Conservation (phyloP, 2,888 invertebrate genomes). For the Andricus curvator region DNA sequence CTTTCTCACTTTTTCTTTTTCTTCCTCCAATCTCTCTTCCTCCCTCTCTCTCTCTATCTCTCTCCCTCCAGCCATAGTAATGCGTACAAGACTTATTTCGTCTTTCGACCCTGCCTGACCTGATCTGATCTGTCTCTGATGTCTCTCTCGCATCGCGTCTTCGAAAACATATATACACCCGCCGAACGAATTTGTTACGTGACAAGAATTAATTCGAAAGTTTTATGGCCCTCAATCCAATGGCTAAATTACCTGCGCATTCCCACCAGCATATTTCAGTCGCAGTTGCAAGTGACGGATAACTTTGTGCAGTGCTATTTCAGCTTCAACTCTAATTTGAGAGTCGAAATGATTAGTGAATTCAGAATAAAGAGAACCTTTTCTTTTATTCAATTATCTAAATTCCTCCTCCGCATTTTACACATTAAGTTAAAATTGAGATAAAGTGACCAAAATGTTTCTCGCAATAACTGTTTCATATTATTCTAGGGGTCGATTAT, state of each 20-base stretch:
- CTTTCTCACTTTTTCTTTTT: constrained; percentile 28
- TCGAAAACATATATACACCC: constrained; percentile 30
- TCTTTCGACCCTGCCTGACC: constrained; percentile 12
- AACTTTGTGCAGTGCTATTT: constrained; percentile 6
- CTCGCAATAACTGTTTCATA: too few species aligned
- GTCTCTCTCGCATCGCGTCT: constrained; percentile 32
- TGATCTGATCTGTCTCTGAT: constrained; percentile 14
- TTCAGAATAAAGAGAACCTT: background rate
- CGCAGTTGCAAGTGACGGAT: constrained; percentile 14
- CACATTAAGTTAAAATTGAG: too few species aligned
- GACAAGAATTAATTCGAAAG: constrained; percentile 42
- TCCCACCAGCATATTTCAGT: constrained; percentile 31
- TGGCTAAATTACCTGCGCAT: constrained; percentile 33
- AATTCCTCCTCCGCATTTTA: too few species aligned
- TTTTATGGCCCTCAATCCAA: constrained; percentile 29
- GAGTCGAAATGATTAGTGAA: background rate
- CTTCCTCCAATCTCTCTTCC: constrained; percentile 32
- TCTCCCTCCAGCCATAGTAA: background rate
- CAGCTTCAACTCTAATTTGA: background rate
- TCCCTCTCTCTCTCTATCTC: background rate
- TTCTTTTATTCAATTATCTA: background rate
- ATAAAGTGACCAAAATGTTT: too few species aligned
- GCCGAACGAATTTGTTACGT: constrained; percentile 31
- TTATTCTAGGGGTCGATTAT: too few species aligned
- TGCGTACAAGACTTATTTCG: constrained; percentile 43